These are phyloP conservation scores for Chaetura pelagica DNA, from an alignment of 2,113 vertebrate genomes.

Conservation along the genomic window DNA sequence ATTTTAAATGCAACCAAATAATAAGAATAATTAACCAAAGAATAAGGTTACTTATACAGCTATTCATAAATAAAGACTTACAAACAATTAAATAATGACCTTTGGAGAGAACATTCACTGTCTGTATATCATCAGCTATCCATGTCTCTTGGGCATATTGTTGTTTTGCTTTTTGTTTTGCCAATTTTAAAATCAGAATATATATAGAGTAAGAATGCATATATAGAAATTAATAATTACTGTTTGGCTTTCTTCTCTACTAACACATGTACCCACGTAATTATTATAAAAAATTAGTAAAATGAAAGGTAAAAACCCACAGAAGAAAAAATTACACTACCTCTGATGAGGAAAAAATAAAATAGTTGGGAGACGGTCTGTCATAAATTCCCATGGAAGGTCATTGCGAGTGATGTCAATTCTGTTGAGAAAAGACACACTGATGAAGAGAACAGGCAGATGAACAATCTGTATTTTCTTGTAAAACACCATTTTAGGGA, in stretches of 20 bases:
- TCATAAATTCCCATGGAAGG: slow-evolving; percentile 99
- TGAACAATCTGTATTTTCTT: neutral
- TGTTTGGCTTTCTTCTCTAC: neutral
- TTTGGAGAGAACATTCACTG: neutral
- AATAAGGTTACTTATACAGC: too few species aligned
- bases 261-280: neutral
- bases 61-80: neutral
- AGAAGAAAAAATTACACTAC: slow-evolving; percentile 70
- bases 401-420: slow-evolving; percentile 93
- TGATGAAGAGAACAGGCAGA: neutral
- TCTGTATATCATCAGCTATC: neutral
- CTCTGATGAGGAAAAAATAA: slow-evolving; percentile 92
- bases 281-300: neutral
- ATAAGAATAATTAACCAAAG: too few species aligned
- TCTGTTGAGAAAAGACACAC: slow-evolving; percentile 69
- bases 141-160: neutral
- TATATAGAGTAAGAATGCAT: neutral
- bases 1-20: too few species aligned
- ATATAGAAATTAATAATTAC: accelerated
- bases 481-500: neutral
- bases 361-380: slow-evolving; percentile 90
- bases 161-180: neutral
- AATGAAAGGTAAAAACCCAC: neutral
- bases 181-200: neutral
- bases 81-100: neutral